Base-by-base conservation (phyloP, 2,888 invertebrate genomes). In the Eristalis tenax region DNA sequence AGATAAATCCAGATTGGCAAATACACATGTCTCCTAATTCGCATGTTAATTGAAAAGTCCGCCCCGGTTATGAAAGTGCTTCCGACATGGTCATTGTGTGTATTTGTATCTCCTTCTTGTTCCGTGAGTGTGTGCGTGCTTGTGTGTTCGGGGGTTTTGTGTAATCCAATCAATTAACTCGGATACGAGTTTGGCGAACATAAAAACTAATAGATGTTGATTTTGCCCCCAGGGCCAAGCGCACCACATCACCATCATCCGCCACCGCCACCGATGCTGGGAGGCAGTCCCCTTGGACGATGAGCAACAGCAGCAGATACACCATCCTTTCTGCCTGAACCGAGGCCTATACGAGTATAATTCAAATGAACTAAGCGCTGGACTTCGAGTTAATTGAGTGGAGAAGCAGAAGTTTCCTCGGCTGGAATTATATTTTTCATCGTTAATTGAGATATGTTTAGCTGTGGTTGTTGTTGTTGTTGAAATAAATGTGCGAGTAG, bases 41-140 rank as follows among this genome's bases (percentile, higher is more conserved):
- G 89, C 89, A 89, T 89, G 89, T 89, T 90, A 90, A 90, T 90
- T 90, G 90, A 90, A 89, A 90, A 90, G 90, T 90, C 89, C 90
- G 83, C 76, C 76, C 83, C 79, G 64, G 79, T 83, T 87, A 83
- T 87, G 83, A 81, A 77, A 86, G 69, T 78, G 76, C 87, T 83
- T 83, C 87, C 80, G 73, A 83, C 79, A 75, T 74, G 77, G 73
- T 85, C 77, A 74, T 81, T 66, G 73, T 71, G 50, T 77, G 85
- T 69, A 69, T 77, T 74, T 81, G 81, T 77, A 73, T 81, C 56
- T 70, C 15, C 40, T 15, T 32, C 28, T 18, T 13, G 64, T n/a
- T 35, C 6, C 35, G n/a, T 50, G 50, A 63, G 13, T 65, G 65
- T 43, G 13, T 56, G 22, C 2, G 59, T 74, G 8, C 1, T 35